These are phyloP conservation scores for Junco hyemalis DNA, from an alignment of 2,113 vertebrate species.

Conservation along the genomic window DNA sequence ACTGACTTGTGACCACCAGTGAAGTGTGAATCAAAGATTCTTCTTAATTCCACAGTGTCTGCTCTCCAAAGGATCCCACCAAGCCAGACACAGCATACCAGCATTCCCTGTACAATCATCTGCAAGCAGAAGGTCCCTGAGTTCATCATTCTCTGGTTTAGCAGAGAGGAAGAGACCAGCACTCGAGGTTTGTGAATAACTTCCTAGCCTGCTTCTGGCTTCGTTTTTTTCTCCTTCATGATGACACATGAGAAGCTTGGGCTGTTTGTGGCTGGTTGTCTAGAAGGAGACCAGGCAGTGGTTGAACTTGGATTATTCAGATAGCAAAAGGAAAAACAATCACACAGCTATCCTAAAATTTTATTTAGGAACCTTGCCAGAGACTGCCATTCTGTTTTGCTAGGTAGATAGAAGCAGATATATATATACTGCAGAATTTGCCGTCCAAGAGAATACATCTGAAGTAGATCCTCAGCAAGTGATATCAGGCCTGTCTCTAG, in stretches of 20 bases:
- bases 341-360: background rate
- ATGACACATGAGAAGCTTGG: background rate
- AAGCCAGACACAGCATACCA: background rate
- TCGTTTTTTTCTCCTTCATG: background rate
- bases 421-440: background rate
- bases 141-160: background rate
- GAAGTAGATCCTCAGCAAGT: background rate
- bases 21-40: conserved; percentile 17
- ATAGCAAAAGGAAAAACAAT: background rate
- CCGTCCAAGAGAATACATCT: background rate
- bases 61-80: background rate
- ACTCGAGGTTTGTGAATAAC: background rate
- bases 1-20: conserved; percentile 1
- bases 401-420: background rate
- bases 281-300: background rate
- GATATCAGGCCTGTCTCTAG: background rate
- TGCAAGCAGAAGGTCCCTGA: background rate
- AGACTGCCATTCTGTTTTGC: background rate
- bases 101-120: background rate
- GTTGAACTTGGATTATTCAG: background rate
- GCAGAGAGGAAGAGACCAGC: background rate
- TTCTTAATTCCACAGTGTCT: background rate
- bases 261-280: background rate
- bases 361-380: background rate
- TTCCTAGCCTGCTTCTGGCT: background rate